Percentiles rank a stretch among this genome's conserved stretches.
phyloP scores from a whole-genome alignment of 2,888 invertebrate genomes.

The Leptinotarsa haldemani region DNA sequence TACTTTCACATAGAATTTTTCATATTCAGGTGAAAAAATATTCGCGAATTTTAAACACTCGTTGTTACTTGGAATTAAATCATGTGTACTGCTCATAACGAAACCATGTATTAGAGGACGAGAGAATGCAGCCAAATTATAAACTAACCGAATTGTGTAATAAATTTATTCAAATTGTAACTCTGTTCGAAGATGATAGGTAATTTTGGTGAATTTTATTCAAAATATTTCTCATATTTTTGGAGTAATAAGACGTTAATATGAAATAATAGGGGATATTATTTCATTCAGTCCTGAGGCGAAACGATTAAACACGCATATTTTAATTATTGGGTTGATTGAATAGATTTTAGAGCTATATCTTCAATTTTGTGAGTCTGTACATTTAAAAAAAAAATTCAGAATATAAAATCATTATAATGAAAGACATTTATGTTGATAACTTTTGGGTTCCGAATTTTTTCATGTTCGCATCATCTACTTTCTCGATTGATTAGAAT shows the following conservation, averaged over 20 bases:
- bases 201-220: constrained; percentile 8
- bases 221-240: constrained; percentile 5
- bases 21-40: too few relatives aligned
- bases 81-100: neutral
- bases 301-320: constrained; percentile 17
- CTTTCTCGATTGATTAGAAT: too few relatives aligned
- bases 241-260: constrained; percentile 6
- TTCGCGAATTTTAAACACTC: neutral
- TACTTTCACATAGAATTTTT: too few relatives aligned
- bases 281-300: constrained; percentile 16
- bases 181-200: neutral
- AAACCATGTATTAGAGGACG: constrained; percentile 16
- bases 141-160: constrained; percentile 2
- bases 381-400: neutral
- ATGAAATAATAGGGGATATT: constrained; percentile 7
- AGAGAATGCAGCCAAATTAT: constrained; percentile 8
- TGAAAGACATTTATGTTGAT: too few relatives aligned
- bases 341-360: neutral
- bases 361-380: neutral
- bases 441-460: too few relatives aligned
- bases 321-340: constrained; percentile 5
- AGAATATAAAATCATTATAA: too few relatives aligned
- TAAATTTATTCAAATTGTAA: constrained; percentile 21
- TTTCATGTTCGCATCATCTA: too few relatives aligned
- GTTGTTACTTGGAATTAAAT: neutral